phyloP scores from a whole-genome alignment of 1,140 invertebrate species.

The Aphaenogaster rudis region DNA sequence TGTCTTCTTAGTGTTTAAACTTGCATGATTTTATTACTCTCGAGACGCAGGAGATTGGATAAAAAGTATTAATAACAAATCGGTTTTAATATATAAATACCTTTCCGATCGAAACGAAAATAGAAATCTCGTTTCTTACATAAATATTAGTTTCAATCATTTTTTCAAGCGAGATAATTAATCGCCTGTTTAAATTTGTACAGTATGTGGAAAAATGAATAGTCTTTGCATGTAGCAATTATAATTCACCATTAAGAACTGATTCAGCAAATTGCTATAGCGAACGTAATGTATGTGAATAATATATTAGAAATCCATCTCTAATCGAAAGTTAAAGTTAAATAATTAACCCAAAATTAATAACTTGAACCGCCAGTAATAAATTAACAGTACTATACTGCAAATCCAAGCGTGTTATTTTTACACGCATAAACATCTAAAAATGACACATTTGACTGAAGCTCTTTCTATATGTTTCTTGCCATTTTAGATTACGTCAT shows the following conservation, averaged over 20 bases:
- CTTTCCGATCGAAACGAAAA: background rate
- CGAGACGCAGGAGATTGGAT: background rate
- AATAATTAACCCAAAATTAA: background rate
- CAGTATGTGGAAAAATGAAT: background rate
- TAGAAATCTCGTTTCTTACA: background rate
- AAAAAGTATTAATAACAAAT: conserved; percentile 17
- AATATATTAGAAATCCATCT: background rate
- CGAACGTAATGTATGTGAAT: background rate
- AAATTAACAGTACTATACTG: too few relatives aligned
- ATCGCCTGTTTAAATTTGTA: background rate
- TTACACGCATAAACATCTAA: too few relatives aligned
- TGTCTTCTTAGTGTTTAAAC: background rate
- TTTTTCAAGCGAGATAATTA: conserved; percentile 2
- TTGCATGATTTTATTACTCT: background rate
- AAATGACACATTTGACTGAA: too few relatives aligned
- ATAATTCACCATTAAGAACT: background rate
- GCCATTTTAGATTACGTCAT: too few relatives aligned
- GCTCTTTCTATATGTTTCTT: too few relatives aligned
- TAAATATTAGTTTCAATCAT: background rate
- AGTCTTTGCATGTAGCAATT: too few relatives aligned
- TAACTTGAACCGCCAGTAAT: too few relatives aligned
- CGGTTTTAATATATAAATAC: background rate
- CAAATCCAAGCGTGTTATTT: too few relatives aligned
- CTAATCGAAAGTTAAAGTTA: background rate
- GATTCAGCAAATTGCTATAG: background rate